Conservation (phyloP, 92 coral and sea anemone species). For the Ricordea florida region DNA sequence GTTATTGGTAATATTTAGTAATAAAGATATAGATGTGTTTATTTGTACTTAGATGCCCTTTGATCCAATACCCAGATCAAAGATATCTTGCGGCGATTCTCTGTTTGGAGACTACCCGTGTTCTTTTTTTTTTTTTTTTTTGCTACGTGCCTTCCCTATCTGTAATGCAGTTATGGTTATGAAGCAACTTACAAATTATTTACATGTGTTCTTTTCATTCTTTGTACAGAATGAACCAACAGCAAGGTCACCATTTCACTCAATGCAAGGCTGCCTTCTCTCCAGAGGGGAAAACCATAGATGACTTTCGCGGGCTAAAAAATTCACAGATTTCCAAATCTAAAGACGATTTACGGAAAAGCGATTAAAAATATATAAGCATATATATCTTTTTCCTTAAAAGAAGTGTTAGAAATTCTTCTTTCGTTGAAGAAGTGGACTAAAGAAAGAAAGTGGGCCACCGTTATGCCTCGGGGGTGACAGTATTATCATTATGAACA, state of each 20-base stretch:
- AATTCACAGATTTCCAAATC: constrained; percentile 60
- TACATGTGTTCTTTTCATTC: constrained; percentile 2
- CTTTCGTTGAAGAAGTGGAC: constrained; percentile 5
- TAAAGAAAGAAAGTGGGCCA: constrained; percentile 1
- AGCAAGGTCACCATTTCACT: constrained; percentile 55
- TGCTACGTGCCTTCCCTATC: not conserved
- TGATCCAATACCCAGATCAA: too few species aligned
- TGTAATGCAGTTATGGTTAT: constrained; percentile 1
- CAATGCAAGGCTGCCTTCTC: constrained; percentile 76
- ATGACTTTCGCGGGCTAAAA: constrained; percentile 98
- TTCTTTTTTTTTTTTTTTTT: constrained; percentile 14
- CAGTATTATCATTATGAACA: too few species aligned
- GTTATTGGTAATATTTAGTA: too few species aligned
- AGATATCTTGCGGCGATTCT: constrained; percentile 16
- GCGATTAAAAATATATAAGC: constrained; percentile 51
- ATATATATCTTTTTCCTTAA: too few species aligned
- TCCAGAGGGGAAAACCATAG: constrained; percentile 83
- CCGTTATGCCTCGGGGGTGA: too few species aligned
- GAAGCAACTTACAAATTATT: constrained; percentile 13
- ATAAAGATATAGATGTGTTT: too few species aligned
- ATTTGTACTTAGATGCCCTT: too few species aligned
- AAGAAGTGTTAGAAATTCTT: not conserved
- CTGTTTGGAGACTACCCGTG: not conserved
- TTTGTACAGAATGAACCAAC: constrained; percentile 73
- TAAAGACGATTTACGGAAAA: constrained; percentile 59